Evolutionary conservation across 2,888 invertebrate species (phyloP).

Genomic region (Catocala fraxini): DNA sequence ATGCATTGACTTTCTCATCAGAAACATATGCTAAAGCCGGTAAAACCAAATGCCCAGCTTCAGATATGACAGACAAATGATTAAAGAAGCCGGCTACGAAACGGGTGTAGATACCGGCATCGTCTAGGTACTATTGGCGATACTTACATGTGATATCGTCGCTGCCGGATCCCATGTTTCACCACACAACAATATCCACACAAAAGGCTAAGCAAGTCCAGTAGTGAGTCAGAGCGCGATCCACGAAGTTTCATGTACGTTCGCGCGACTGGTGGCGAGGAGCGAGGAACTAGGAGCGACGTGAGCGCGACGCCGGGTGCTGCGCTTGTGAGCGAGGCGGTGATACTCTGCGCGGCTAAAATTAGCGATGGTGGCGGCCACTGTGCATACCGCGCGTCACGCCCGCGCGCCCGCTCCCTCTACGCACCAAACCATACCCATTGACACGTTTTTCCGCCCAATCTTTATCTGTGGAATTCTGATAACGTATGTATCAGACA

Average conservation of each 20-base stretch:
- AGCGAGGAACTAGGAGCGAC: slow-evolving; percentile 40
- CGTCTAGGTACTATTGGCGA: slow-evolving; percentile 5
- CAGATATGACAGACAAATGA: not conserved
- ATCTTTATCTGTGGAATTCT: slow-evolving; percentile 36
- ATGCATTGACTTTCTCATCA: not conserved
- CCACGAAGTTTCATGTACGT: slow-evolving; percentile 46
- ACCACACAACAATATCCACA: slow-evolving; percentile 53
- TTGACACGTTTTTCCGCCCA: slow-evolving; percentile 32
- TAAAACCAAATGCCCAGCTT: not conserved
- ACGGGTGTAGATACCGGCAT: not conserved
- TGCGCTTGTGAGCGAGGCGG: slow-evolving; percentile 57
- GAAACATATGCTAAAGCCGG: not conserved
- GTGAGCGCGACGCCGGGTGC: slow-evolving; percentile 69
- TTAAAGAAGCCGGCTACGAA: slow-evolving; percentile 7
- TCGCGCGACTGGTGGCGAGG: slow-evolving; percentile 16
- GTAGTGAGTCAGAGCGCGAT: slow-evolving; percentile 50
- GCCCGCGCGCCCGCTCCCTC: slow-evolving; percentile 35
- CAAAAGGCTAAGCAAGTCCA: slow-evolving; percentile 49
- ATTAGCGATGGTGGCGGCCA: slow-evolving; percentile 70
- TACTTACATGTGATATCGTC: slow-evolving; percentile 74
- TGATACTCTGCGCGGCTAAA: slow-evolving; percentile 69
- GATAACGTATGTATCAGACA: slow-evolving; percentile 21
- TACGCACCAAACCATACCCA: slow-evolving; percentile 30
- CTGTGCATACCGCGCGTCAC: slow-evolving; percentile 44
- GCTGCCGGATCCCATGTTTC: slow-evolving; percentile 71